A percentile compares a stretch with the other conserved stretches of the same genome.
Evolutionary conservation across 1,140 invertebrate genomes (phyloP).

Genomic region (Phthorimaea operculella): DNA sequence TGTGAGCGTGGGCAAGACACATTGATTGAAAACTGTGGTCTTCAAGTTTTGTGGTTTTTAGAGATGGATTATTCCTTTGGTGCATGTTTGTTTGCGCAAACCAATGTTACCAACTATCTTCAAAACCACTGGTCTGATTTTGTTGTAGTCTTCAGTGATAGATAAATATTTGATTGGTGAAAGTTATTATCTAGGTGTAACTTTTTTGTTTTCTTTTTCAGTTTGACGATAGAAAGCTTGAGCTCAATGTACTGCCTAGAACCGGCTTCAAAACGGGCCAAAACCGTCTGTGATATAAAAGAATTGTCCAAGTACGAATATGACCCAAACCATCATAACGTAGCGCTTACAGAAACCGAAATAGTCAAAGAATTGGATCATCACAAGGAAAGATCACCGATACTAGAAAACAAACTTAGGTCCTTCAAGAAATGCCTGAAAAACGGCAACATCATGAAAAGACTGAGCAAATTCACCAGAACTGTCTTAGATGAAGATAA

Average conservation of each 20-base stretch:
- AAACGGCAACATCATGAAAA: constrained; percentile 39
- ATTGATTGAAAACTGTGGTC: no score
- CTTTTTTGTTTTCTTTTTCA: constrained; percentile 22
- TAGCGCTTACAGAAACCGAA: constrained; percentile 20
- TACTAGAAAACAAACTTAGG: constrained; percentile 53
- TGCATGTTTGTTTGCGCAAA: no score
- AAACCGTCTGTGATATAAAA: constrained; percentile 23
- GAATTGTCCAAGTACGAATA: constrained; percentile 6
- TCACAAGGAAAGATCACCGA: constrained; percentile 43
- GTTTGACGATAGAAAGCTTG: constrained; percentile 55
- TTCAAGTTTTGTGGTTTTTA: no score
- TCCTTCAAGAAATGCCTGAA: constrained; percentile 45
- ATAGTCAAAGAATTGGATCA: constrained; percentile 11
- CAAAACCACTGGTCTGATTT: no score
- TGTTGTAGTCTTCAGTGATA: no score
- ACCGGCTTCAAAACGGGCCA: constrained; percentile 44
- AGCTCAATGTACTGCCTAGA: constrained; percentile 60
- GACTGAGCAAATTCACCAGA: constrained; percentile 55
- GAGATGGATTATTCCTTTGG: no score
- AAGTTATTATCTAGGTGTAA: no score
- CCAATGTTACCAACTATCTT: no score
- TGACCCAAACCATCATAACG: constrained; percentile 25
- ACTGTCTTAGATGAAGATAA: constrained; percentile 49
- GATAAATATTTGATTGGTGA: no score
- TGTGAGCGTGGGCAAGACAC: no score